Conservation (phyloP, 1,140 invertebrate species). For the Scaptomyza graminum region DNA sequence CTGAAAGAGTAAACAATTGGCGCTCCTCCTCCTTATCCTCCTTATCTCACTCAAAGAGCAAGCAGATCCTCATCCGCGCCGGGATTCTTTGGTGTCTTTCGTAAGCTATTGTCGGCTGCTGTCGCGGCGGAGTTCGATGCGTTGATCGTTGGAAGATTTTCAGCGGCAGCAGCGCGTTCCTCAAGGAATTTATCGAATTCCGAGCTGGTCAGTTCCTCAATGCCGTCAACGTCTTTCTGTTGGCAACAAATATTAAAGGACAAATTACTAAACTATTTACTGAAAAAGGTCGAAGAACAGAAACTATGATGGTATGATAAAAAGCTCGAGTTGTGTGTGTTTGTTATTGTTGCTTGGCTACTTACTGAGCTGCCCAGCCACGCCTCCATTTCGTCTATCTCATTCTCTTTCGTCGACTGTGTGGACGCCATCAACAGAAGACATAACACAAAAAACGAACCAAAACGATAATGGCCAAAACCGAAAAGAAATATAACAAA, state of each 20-base stretch:
- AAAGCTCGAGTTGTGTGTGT: constrained; percentile 34
- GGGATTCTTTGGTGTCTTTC: constrained; percentile 78
- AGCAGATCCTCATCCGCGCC: constrained; percentile 75
- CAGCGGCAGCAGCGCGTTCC: constrained; percentile 93
- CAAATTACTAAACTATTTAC: constrained; percentile 15
- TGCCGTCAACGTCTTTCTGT: constrained; percentile 80
- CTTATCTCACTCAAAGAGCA: constrained; percentile 66
- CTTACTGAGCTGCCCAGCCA: constrained; percentile 91
- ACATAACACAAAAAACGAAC: constrained; percentile 39
- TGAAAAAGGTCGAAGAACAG: neutral
- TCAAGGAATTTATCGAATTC: constrained; percentile 97
- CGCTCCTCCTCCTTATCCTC: constrained; percentile 18
- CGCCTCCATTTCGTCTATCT: constrained; percentile 97
- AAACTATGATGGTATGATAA: constrained; percentile 12
- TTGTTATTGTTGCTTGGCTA: constrained; percentile 60
- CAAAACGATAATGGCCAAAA: constrained; percentile 57
- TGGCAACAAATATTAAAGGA: constrained; percentile 3
- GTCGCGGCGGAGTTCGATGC: constrained; percentile 69
- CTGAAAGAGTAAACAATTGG: constrained; percentile 72
- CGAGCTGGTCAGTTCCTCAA: constrained; percentile 91
- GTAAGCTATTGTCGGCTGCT: constrained; percentile 60
- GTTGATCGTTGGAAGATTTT: constrained; percentile 86
- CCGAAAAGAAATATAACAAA: constrained; percentile 29
- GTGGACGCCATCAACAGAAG: constrained; percentile 52
- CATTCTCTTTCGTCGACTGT: constrained; percentile 90